phyloP scores from a whole-genome alignment of 2,888 invertebrate species.

The Lissocephala sabroskyi region DNA sequence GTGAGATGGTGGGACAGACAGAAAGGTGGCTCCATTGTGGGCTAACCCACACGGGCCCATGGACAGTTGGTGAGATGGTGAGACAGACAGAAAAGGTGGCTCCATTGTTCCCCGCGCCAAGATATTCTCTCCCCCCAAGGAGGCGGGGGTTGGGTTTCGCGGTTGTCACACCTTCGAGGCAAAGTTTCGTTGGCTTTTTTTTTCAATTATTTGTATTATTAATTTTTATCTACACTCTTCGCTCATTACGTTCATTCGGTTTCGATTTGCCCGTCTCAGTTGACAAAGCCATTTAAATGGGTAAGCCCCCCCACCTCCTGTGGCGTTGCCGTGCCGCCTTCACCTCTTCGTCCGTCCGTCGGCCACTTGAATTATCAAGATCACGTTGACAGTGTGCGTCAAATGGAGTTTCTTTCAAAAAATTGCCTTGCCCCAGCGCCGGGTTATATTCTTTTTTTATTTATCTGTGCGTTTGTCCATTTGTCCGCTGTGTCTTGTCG shows the following conservation, averaged over 20 bases:
- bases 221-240: conserved; percentile 58
- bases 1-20: too few relatives aligned
- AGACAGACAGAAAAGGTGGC: not conserved
- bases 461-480: conserved; percentile 13
- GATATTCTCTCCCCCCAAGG: too few relatives aligned
- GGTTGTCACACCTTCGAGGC: too few relatives aligned
- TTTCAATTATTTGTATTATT: conserved; percentile 40
- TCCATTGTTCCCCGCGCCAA: not conserved
- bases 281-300: too few relatives aligned
- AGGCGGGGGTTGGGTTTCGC: too few relatives aligned
- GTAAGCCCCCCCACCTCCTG: too few relatives aligned
- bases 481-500: conserved; percentile 21
- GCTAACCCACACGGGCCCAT: not conserved
- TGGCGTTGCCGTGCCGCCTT: too few relatives aligned
- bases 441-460: conserved; percentile 17
- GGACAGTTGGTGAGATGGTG: too few relatives aligned
- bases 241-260: conserved; percentile 38
- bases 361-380: conserved; percentile 63
- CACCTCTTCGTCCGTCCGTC: too few relatives aligned
- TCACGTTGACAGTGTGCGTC: conserved; percentile 64
- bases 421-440: too few relatives aligned
- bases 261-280: conserved; percentile 37
- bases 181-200: conserved; percentile 2
- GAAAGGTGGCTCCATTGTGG: not conserved
- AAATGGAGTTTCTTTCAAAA: conserved; percentile 49